A percentile compares a stretch with the other conserved stretches of the same genome.
Evolutionary conservation across 1,140 invertebrate genomes (phyloP).

Genomic region (Pteromalus puparum): DNA sequence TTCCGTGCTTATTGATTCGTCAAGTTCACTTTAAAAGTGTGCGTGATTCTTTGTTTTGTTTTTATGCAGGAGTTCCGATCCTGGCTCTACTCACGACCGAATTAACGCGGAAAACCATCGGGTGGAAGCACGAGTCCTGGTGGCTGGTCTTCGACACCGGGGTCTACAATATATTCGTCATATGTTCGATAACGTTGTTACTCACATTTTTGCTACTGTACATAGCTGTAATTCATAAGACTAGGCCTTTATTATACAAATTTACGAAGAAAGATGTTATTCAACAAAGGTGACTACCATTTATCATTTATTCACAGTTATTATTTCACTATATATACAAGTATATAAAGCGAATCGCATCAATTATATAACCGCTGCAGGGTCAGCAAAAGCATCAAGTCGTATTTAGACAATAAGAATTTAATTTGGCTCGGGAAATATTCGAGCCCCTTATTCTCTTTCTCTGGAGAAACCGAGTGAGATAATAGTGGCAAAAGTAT

Average conservation of each 20-base stretch:
- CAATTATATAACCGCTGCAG: too few species aligned
- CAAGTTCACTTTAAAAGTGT: background rate
- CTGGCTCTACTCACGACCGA: constrained; percentile 78
- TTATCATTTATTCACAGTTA: background rate
- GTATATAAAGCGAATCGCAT: too few species aligned
- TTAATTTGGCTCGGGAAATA: background rate
- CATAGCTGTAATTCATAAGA: constrained; percentile 73
- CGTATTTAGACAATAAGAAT: background rate
- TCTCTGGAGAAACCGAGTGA: background rate
- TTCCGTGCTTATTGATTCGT: background rate
- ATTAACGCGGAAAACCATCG: constrained; percentile 76
- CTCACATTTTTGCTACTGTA: constrained; percentile 76
- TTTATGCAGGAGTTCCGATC: constrained; percentile 75
- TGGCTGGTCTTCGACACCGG: constrained; percentile 77
- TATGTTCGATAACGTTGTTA: constrained; percentile 75
- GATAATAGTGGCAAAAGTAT: constrained; percentile 10
- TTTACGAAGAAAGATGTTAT: constrained; percentile 71
- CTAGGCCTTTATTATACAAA: constrained; percentile 72
- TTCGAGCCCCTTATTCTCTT: background rate
- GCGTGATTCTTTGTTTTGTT: background rate
- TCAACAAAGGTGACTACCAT: constrained; percentile 65
- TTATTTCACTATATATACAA: background rate
- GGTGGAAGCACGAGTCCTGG: constrained; percentile 76
- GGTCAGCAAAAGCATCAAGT: background rate
- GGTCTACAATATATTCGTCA: constrained; percentile 77